These are phyloP conservation scores for Orthosia cruda DNA, from an alignment of 2,888 invertebrate species.

Conservation along the genomic window DNA sequence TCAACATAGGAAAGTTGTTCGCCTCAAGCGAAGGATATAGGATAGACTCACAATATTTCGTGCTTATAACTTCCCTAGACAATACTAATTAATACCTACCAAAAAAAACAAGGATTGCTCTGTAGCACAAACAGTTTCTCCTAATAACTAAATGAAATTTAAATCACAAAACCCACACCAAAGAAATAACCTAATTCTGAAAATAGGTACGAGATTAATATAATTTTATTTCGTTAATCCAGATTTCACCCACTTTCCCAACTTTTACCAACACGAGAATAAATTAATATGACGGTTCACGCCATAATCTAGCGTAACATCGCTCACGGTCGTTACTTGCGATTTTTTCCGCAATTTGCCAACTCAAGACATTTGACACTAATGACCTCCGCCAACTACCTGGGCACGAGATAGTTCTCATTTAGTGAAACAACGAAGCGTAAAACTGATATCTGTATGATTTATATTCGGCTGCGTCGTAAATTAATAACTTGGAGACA, in stretches of 20 bases:
- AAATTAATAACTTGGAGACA: constrained; percentile 53
- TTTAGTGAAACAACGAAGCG: constrained; percentile 68
- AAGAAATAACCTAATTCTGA: background rate
- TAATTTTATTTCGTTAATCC: constrained; percentile 15
- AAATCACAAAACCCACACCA: background rate
- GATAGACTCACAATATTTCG: background rate
- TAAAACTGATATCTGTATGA: constrained; percentile 66
- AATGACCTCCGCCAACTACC: constrained; percentile 66
- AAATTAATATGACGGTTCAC: constrained; percentile 10
- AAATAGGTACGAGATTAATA: constrained; percentile 6
- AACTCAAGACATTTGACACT: constrained; percentile 65
- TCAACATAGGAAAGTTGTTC: background rate
- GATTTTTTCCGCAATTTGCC: constrained; percentile 62
- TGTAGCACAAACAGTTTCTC: background rate
- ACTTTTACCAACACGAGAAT: constrained; percentile 24
- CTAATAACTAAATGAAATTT: background rate
- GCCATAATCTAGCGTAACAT: constrained; percentile 42
- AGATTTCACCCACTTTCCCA: constrained; percentile 22
- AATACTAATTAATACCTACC: too few species aligned
- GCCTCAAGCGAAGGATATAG: too few species aligned
- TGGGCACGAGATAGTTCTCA: constrained; percentile 68
- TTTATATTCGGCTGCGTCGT: constrained; percentile 52
- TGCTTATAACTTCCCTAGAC: background rate
- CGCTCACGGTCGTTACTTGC: constrained; percentile 46
- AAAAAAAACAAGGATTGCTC: background rate